Evolutionary conservation across 2,888 invertebrate genomes (phyloP), one percentile per base, ranked within the genome.

Genomic region (Scaptomyza polygonia): DNA sequence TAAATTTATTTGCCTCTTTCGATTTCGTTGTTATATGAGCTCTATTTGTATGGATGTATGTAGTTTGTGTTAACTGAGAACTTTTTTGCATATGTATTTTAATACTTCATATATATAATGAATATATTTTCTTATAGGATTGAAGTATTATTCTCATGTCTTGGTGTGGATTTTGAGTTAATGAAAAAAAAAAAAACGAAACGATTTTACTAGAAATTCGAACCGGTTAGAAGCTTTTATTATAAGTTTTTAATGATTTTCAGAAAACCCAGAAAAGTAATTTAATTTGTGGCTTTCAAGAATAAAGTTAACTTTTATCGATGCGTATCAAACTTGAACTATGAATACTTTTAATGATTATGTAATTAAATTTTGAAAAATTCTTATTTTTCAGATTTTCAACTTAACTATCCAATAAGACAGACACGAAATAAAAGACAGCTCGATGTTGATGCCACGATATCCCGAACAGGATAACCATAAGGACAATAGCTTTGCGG

Each of bases 401-500:
- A 55, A 56, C 55, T 39, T 67, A 73, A 78, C 3, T 47, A 43
- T 0, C n/a, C 29, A 8, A 34, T 18, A 39, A 12, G 5, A 36
- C n/a, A 47, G 3, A 18, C 6, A 44, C 34, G 30, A 47, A 12
- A 16, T 0, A 48, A 62, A 52, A 43, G 14, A 9, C 47, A 47
- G 27, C 66, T 71, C 76, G 43, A 89, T 89, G 90, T 83, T 90
- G 70, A 79, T 89, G 78, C 73, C 89, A 61, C 72, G 83, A 14
- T 77, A 57, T 67, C 30, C 77, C 40, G 84, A 77, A 12, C 51
- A 39, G 77, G 78, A 72, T 18, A 67, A 71, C 43, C 83, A 68
- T 16, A 83, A 54, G 56, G 72, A 84, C 7, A 77, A 58, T 53
- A 59, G 42, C 30, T 52, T 62, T 42, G 44, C 18, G 25, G 57